These are phyloP conservation scores for Semnornis frantzii DNA, from an alignment of 2,113 vertebrate species.

Conservation along the genomic window DNA sequence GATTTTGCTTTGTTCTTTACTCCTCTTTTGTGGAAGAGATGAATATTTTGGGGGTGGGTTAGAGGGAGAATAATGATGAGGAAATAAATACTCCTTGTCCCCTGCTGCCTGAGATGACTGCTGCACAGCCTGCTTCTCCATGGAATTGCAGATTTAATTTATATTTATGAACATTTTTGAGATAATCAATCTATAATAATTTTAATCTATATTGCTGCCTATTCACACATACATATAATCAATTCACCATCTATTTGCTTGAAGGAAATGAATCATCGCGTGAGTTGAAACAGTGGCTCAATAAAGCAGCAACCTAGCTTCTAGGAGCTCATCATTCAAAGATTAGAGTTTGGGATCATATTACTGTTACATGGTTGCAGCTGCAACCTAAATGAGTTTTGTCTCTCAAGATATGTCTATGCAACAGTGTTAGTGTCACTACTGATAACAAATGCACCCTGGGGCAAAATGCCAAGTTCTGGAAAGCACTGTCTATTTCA, in stretches of 20 bases:
- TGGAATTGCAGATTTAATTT: not conserved
- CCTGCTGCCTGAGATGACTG: not conserved
- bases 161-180: slow-evolving; percentile 26
- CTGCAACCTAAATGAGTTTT: not conserved
- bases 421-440: not conserved
- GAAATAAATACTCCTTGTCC: not conserved
- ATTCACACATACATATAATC: not conserved
- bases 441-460: not conserved
- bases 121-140: not conserved
- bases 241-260: not conserved
- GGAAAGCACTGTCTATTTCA: not conserved
- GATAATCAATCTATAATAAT: slow-evolving; percentile 10
- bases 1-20: not conserved
- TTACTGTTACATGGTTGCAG: not conserved
- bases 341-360: not conserved
- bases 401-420: not conserved
- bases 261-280: not conserved
- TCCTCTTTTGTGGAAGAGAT: not conserved
- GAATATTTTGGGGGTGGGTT: not conserved
- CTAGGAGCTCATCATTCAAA: not conserved
- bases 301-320: not conserved
- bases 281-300: not conserved
- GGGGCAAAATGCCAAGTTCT: not conserved
- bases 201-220: slow-evolving; percentile 12
- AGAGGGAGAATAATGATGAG: not conserved